phyloP scores from a whole-genome alignment of 2,113 vertebrate genomes.

The Xerus inauris region DNA sequence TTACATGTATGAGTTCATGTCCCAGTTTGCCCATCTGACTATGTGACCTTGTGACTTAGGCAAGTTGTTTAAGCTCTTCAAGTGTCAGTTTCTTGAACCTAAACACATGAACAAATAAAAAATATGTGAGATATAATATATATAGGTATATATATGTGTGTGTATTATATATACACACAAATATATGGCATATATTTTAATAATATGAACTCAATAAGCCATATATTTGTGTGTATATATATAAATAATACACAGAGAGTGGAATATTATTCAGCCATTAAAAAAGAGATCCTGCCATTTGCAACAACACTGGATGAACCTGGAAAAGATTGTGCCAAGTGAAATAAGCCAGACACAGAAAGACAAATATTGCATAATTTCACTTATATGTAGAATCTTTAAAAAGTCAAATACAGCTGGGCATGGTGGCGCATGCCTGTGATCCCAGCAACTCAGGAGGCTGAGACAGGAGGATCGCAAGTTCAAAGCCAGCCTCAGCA shows the following conservation, averaged over 20 bases:
- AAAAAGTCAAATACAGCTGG: not conserved
- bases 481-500: too few species aligned
- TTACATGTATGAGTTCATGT: not conserved
- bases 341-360: not conserved
- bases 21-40: not conserved
- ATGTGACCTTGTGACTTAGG: not conserved
- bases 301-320: not conserved
- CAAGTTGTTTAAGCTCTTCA: not conserved
- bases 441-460: too few species aligned
- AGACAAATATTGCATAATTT: not conserved
- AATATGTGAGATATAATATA: not conserved
- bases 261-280: not conserved
- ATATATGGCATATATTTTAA: too few species aligned
- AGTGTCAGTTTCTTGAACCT: not conserved
- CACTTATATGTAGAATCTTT: not conserved
- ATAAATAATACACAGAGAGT: not conserved
- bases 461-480: too few species aligned
- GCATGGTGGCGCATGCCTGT: too few species aligned
- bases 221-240: too few species aligned
- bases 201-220: too few species aligned
- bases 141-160: too few species aligned
- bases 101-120: not conserved
- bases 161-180: too few species aligned
- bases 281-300: not conserved
- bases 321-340: not conserved